Conservation (phyloP, 2,113 vertebrate genomes). For the Eulemur rufifrons region DNA sequence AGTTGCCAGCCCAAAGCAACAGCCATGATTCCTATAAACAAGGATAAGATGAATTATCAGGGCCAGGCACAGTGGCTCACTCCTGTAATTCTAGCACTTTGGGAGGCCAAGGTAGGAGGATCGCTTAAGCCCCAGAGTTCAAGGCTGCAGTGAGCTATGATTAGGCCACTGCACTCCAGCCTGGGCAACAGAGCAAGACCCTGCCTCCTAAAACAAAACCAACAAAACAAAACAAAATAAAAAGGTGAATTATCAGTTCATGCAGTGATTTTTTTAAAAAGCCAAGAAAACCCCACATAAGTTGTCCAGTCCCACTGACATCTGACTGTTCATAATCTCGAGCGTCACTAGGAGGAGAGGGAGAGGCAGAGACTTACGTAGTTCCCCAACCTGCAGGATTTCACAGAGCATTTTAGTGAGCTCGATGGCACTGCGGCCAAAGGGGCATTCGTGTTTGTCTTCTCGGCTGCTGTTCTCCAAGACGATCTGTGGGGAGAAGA, state of each 20-base stretch:
- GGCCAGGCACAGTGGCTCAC: too few species aligned
- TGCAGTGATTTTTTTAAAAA: background rate
- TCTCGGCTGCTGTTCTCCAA: conserved; percentile 98
- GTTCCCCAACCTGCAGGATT: conserved; percentile 96
- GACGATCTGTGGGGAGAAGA: conserved; percentile 88
- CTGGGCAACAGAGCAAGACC: too few species aligned
- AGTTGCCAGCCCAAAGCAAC: background rate
- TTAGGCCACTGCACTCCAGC: too few species aligned
- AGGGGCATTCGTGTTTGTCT: conserved; percentile 98
- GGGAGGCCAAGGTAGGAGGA: too few species aligned
- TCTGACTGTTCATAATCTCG: background rate
- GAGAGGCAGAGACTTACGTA: conserved; percentile 89
- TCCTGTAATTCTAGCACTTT: too few species aligned
- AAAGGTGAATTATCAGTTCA: background rate
- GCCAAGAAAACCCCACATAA: too few species aligned
- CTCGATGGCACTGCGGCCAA: conserved; percentile 98
- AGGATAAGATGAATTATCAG: background rate
- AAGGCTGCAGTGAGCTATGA: too few species aligned
- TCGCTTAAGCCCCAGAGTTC: too few species aligned
- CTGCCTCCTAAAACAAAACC: too few species aligned
- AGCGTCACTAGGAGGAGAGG: background rate
- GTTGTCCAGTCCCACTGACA: background rate
- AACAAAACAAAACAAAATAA: too few species aligned
- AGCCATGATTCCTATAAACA: background rate
- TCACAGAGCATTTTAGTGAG: conserved; percentile 97